Evolutionary conservation across 2,113 vertebrate genomes (phyloP).

Genomic region (Nyctereutes procyonoides): DNA sequence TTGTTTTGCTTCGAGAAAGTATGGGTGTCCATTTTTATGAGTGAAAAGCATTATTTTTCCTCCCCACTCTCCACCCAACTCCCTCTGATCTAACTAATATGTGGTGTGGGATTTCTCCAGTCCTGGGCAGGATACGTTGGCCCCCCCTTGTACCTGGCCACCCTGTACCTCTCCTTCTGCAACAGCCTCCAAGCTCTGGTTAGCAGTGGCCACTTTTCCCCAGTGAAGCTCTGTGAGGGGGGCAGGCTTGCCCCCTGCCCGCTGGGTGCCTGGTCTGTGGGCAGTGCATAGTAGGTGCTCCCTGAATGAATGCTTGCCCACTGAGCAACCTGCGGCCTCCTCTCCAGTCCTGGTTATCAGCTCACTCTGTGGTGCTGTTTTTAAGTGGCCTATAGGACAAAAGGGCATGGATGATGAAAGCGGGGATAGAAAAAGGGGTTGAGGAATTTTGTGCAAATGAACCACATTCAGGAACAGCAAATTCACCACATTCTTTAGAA

Average conservation of each 20-base stretch:
- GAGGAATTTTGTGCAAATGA: constrained; percentile 75
- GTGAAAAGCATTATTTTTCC: neutral
- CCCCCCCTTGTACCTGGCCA: too few relatives aligned
- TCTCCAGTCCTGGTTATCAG: neutral
- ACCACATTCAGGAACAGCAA: constrained; percentile 72
- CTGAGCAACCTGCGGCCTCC: neutral
- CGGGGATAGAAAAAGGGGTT: neutral
- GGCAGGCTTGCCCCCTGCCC: neutral
- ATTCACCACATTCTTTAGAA: constrained; percentile 75
- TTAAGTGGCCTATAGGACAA: constrained; percentile 48
- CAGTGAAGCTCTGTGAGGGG: neutral
- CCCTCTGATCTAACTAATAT: neutral
- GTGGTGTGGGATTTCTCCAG: neutral
- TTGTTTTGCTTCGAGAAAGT: constrained; percentile 15
- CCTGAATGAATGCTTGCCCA: neutral
- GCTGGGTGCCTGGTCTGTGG: neutral
- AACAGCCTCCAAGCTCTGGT: neutral
- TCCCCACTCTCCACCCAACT: neutral
- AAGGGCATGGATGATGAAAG: constrained; percentile 75
- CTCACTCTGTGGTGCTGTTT: neutral
- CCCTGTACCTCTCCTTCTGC: neutral
- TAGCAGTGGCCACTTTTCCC: neutral
- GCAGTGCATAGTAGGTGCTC: neutral
- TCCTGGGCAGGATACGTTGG: neutral
- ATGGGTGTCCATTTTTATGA: constrained; percentile 8